These are phyloP conservation scores for Brenthis hecate DNA, from an alignment of 2,888 invertebrate species.

Conservation along the genomic window DNA sequence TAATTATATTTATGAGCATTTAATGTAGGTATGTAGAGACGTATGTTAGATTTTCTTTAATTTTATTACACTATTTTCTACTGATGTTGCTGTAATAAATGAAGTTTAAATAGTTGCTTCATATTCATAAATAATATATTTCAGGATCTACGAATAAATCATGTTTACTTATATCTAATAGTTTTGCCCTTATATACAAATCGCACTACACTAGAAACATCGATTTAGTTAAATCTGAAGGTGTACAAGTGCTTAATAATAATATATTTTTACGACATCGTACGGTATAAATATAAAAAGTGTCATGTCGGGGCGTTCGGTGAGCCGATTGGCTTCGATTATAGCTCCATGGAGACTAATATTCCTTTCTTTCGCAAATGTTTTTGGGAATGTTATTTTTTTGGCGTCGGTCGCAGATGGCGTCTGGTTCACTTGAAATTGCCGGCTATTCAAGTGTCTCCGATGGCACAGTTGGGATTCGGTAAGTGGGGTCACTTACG, in stretches of 20 bases:
- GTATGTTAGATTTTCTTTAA: no score
- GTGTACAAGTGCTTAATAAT: constrained; percentile 53
- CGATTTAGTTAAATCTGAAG: constrained; percentile 55
- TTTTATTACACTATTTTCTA: no score
- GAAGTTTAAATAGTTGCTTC: no score
- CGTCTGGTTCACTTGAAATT: constrained; percentile 68
- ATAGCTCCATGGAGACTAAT: constrained; percentile 81
- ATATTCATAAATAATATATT: no score
- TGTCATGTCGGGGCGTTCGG: constrained; percentile 69
- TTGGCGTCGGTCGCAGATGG: constrained; percentile 79
- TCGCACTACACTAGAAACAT: neutral
- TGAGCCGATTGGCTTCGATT: constrained; percentile 80
- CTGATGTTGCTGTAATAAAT: no score
- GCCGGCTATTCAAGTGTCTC: constrained; percentile 63
- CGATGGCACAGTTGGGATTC: constrained; percentile 66
- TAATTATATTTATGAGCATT: no score
- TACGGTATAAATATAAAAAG: constrained; percentile 71
- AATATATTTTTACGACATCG: constrained; percentile 67
- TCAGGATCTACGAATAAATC: no score
- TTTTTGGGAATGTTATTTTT: constrained; percentile 78
- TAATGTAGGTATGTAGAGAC: no score
- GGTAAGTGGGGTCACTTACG: constrained; percentile 76
- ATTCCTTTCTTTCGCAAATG: constrained; percentile 78
- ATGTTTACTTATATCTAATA: no score
- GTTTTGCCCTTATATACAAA: neutral